Evolutionary conservation across 2,888 invertebrate genomes (phyloP), one percentile per base, ranked within the genome.

Genomic region (Sinelater perroti): DNA sequence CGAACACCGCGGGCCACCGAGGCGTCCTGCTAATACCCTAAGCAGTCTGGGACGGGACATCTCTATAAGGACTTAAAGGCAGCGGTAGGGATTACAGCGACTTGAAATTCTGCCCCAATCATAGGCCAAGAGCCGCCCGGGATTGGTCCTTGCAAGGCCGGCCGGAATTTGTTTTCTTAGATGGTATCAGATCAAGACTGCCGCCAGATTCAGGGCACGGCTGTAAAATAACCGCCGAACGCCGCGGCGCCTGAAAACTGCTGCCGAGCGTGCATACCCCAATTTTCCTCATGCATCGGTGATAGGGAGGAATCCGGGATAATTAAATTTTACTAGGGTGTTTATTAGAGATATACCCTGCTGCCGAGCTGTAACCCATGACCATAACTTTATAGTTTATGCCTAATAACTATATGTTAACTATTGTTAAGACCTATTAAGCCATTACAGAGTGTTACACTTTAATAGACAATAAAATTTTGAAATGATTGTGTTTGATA

Each of bases 121-220:
- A 56, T 35, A 56, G 40, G 56, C 47, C 59, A 47, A 49, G 49
- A 47, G 47, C 54, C 58, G 58, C 42, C 33, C 45, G 50, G 58
- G 53, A 61, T 61, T 59, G 58, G 58, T 54, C n/a, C n/a, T n/a
- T n/a, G n/a, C n/a, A n/a, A n/a, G n/a, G n/a, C n/a, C n/a, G n/a
- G n/a, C n/a, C n/a, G n/a, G n/a, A n/a, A n/a, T n/a, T n/a, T n/a
- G n/a, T n/a, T n/a, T n/a, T n/a, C n/a, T n/a, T n/a, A n/a, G n/a
- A n/a, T 55, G 59, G 50, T 61, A 59, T 61, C 61, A 47, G 61
- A 61, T 61, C 55, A 51, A 42, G 30, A 20, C 49, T 46, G 47
- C 33, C 26, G 49, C 53, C n/a, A n/a, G n/a, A n/a, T n/a, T n/a
- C n/a, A n/a, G n/a, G n/a, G n/a, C n/a, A n/a, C n/a, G n/a, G n/a